Evolutionary conservation across 2,113 vertebrate genomes (phyloP).

Genomic region (Cephalopterus ornatus): DNA sequence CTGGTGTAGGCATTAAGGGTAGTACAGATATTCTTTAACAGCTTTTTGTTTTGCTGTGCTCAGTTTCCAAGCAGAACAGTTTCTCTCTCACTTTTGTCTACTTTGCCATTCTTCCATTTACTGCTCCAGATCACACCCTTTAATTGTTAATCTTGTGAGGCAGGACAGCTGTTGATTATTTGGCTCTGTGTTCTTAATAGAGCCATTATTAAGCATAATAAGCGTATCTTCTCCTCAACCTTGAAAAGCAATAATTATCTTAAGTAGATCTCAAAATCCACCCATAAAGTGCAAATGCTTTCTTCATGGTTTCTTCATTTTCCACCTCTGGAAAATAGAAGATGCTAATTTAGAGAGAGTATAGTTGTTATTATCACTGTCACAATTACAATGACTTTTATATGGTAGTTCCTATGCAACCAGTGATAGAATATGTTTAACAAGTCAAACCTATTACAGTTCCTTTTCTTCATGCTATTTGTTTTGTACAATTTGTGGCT

Average conservation of each 20-base stretch:
- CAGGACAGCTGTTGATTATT: constrained; percentile 34
- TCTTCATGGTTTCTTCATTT: background rate
- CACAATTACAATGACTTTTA: background rate
- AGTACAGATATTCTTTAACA: background rate
- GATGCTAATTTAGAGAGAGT: background rate
- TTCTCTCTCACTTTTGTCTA: background rate
- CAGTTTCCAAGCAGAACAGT: background rate
- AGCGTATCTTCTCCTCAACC: background rate
- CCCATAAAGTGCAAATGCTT: background rate
- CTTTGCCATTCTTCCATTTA: background rate
- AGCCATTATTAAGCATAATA: background rate
- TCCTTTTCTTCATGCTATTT: background rate
- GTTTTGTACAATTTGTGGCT: background rate
- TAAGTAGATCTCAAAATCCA: background rate
- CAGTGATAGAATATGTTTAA: background rate
- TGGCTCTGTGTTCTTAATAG: background rate
- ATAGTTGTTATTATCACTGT: background rate
- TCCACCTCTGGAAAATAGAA: background rate
- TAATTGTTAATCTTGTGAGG: background rate
- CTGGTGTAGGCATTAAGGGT: background rate
- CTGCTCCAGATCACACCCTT: background rate
- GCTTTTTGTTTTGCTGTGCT: background rate
- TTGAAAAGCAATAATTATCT: constrained; percentile 35
- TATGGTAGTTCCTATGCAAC: background rate
- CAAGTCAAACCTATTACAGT: background rate